phyloP scores from a whole-genome alignment of 2,113 vertebrate species.

The Oryzias melastigma region DNA sequence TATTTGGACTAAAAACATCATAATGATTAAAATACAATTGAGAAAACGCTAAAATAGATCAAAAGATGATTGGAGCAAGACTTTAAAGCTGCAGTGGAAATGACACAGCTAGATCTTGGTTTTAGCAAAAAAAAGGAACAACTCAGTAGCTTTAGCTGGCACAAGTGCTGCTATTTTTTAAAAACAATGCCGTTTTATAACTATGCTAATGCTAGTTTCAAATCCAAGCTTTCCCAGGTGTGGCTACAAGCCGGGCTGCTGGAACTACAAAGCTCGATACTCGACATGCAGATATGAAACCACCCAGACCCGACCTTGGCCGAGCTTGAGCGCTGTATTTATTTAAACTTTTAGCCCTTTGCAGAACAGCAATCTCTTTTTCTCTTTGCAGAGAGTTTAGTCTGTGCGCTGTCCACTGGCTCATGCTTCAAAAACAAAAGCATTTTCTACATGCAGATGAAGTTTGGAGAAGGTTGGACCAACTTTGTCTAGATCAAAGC shows the following conservation, averaged over 20 bases:
- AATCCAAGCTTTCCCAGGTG: constrained; percentile 51
- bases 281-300: constrained; percentile 17
- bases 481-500: background rate
- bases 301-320: constrained; percentile 42
- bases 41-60: no score
- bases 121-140: no score
- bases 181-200: constrained; percentile 39
- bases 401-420: constrained; percentile 53
- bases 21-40: no score
- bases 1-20: no score
- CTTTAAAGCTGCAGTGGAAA: no score
- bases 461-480: constrained; percentile 11
- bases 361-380: constrained; percentile 44
- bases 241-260: constrained; percentile 11
- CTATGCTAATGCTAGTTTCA: constrained; percentile 32
- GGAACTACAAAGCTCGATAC: background rate
- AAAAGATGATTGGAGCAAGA: no score
- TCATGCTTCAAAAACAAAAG: constrained; percentile 46
- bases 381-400: constrained; percentile 58
- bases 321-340: constrained; percentile 42
- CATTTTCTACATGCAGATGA: background rate
- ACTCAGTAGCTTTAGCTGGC: constrained; percentile 13
- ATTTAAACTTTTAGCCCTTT: constrained; percentile 54
- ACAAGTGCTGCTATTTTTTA: background rate
- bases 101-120: no score